A percentile compares a stretch with the other conserved stretches of the same genome.
These are phyloP conservation scores for Plagodis pulveraria DNA, from an alignment of 2,888 invertebrate species.

Conservation along the genomic window DNA sequence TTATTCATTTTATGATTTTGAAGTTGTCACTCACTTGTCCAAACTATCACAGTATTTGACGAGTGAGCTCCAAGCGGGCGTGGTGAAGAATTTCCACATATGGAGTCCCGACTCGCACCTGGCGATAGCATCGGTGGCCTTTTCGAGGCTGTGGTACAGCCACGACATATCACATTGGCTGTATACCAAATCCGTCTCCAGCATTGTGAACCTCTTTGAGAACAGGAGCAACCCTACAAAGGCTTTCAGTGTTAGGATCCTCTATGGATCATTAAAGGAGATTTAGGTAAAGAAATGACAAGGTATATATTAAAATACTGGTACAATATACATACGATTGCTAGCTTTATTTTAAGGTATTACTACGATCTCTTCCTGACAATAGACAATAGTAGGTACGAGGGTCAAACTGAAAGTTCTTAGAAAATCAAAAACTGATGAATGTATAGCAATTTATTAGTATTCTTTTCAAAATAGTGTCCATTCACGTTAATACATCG, in stretches of 20 bases:
- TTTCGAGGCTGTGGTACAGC: constrained; percentile 83
- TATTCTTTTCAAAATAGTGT: no score
- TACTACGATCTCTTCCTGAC: no score
- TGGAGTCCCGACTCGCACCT: constrained; percentile 87
- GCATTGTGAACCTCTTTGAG: constrained; percentile 86
- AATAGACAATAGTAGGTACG: no score
- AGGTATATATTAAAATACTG: no score
- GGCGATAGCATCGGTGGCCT: constrained; percentile 84
- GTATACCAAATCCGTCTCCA: constrained; percentile 79
- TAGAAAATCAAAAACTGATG: no score
- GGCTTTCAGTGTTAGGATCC: neutral
- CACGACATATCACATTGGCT: constrained; percentile 83
- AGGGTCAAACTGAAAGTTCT: no score
- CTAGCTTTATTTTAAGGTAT: no score
- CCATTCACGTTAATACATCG: no score
- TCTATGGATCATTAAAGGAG: no score
- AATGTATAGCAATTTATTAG: no score
- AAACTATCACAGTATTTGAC: constrained; percentile 86
- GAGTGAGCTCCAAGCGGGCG: constrained; percentile 84
- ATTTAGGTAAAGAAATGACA: no score
- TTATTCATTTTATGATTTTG: neutral
- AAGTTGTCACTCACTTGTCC: constrained; percentile 75
- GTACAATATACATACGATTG: no score
- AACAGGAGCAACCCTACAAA: constrained; percentile 73
- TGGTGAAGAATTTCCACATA: constrained; percentile 87